These are phyloP conservation scores for Proteles cristata DNA, from an alignment of 2,113 vertebrate species.

Conservation along the genomic window DNA sequence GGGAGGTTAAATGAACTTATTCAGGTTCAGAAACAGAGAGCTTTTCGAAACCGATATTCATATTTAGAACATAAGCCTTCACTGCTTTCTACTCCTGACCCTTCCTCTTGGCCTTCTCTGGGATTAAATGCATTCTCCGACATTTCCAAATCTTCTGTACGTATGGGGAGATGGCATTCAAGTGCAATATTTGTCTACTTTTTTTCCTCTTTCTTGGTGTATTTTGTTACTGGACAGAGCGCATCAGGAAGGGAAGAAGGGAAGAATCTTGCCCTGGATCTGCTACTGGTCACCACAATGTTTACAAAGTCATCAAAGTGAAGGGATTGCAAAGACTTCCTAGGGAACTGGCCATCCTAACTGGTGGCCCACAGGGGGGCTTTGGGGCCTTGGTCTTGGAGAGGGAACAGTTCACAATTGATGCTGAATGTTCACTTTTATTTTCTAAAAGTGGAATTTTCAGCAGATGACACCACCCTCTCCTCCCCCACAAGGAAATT, in stretches of 20 bases:
- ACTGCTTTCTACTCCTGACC: background rate
- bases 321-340: background rate
- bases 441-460: background rate
- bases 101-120: background rate
- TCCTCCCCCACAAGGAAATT: background rate
- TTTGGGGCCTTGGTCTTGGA: background rate
- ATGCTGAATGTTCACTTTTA: background rate
- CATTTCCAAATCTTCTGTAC: background rate
- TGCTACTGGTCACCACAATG: background rate
- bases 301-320: background rate
- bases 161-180: background rate
- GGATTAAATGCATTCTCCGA: background rate
- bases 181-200: background rate
- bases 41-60: background rate
- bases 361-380: too few species aligned
- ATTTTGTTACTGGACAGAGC: background rate
- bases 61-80: background rate
- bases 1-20: constrained; percentile 57
- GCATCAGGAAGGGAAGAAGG: background rate
- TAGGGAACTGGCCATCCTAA: accelerated
- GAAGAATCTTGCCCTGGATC: background rate
- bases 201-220: background rate
- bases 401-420: background rate
- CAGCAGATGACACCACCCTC: background rate
- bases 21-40: constrained; percentile 54